phyloP scores from a whole-genome alignment of 1,140 invertebrate genomes.

The Tetragnatha versicolor region DNA sequence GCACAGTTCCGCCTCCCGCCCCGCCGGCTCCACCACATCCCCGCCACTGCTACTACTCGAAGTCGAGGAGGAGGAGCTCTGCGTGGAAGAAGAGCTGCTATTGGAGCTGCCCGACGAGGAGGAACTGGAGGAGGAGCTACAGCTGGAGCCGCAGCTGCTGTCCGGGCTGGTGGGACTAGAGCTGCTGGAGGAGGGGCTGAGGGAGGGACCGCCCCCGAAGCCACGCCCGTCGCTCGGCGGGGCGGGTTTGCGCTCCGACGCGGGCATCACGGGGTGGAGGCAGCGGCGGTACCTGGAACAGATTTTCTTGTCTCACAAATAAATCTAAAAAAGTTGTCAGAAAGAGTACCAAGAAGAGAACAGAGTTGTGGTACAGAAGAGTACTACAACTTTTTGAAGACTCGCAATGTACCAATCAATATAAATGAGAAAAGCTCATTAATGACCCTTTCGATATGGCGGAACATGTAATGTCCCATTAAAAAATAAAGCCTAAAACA shows the following conservation, averaged over 20 bases:
- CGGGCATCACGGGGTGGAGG: constrained; percentile 33
- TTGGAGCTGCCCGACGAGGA: constrained; percentile 48
- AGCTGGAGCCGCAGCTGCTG: constrained; percentile 50
- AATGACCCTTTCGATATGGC: too few species aligned
- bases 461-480: too few species aligned
- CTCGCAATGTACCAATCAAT: too few species aligned
- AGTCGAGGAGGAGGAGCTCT: constrained; percentile 28
- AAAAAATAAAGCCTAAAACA: too few species aligned
- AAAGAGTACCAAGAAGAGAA: too few species aligned
- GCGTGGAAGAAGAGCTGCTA: constrained; percentile 47
- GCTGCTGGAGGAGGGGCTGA: constrained; percentile 34
- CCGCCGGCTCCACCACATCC: not conserved
- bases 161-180: constrained; percentile 48
- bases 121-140: constrained; percentile 32
- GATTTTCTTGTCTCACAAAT: not conserved
- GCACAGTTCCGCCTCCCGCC: not conserved
- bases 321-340: too few species aligned
- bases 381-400: too few species aligned
- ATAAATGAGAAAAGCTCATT: too few species aligned
- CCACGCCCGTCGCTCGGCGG: constrained; percentile 16
- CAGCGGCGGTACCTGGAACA: constrained; percentile 43
- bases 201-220: constrained; percentile 28
- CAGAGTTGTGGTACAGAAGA: too few species aligned
- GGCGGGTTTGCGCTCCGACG: constrained; percentile 1
- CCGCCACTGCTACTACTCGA: constrained; percentile 29